Evolutionary conservation across 64 coral and sea anemone genomes (phyloP).

Genomic region (Porites lutea): DNA sequence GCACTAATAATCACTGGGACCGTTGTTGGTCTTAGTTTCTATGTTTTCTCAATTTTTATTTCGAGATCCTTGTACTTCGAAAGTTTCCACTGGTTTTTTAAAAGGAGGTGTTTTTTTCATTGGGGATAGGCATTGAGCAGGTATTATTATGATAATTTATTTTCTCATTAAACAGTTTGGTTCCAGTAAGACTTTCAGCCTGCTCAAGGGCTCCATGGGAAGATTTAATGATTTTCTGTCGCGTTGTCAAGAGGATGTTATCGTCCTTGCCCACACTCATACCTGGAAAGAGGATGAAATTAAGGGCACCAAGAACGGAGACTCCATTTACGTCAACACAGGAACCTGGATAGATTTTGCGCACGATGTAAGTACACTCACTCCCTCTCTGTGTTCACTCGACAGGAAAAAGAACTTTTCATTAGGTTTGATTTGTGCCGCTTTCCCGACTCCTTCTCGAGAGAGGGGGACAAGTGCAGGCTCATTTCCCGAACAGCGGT

Average conservation of each 20-base stretch:
- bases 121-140: too few species aligned
- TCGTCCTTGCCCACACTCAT: neutral
- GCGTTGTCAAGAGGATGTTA: constrained; percentile 8
- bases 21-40: too few species aligned
- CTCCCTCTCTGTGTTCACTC: neutral
- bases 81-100: too few species aligned
- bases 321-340: neutral
- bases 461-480: too few species aligned
- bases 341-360: constrained; percentile 34
- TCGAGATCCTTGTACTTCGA: too few species aligned
- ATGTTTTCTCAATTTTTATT: too few species aligned
- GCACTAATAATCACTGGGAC: too few species aligned
- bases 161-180: constrained; percentile 29
- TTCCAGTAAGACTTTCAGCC: constrained; percentile 1
- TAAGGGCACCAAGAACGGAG: constrained; percentile 29
- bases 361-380: neutral
- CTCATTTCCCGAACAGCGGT: too few species aligned
- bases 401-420: neutral
- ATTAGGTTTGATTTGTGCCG: too few species aligned
- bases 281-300: constrained; percentile 19
- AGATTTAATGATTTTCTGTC: constrained; percentile 13
- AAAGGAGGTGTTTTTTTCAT: too few species aligned
- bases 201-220: constrained; percentile 23
- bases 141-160: too few species aligned
- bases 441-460: too few species aligned